Evolutionary conservation across 2,113 vertebrate genomes (phyloP).

Genomic region (Tachysurus vachellii): DNA sequence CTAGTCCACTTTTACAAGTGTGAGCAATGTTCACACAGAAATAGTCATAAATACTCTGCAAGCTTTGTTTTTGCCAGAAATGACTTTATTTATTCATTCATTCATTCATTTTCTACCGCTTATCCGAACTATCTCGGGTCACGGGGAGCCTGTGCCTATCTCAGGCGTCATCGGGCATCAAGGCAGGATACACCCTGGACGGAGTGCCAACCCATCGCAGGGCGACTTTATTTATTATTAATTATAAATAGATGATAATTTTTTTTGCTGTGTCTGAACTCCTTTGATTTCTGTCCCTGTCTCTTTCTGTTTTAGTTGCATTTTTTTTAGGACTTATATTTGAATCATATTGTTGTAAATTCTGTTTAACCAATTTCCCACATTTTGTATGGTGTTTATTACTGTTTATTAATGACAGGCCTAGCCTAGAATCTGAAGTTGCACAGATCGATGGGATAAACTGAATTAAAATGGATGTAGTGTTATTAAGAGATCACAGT

Average conservation of each 20-base stretch:
- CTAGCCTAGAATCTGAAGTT: neutral
- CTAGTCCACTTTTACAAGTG: slow-evolving; percentile 9
- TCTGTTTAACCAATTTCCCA: no score
- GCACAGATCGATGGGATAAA: neutral
- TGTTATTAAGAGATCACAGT: neutral
- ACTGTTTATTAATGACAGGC: no score
- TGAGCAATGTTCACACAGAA: slow-evolving; percentile 57
- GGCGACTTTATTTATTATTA: slow-evolving; percentile 50
- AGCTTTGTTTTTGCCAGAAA: slow-evolving; percentile 50
- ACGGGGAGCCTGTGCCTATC: no score
- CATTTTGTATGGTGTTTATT: neutral
- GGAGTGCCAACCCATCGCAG: no score
- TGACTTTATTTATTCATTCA: neutral
- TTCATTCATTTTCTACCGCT: no score
- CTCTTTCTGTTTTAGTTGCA: slow-evolving; percentile 1
- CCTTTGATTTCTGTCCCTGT: neutral
- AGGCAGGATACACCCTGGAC: no score
- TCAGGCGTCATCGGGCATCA: no score
- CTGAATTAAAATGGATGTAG: neutral
- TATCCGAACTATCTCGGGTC: no score
- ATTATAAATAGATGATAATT: slow-evolving; percentile 60
- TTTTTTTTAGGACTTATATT: neutral
- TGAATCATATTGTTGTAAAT: neutral
- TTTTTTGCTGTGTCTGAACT: neutral
- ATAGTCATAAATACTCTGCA: slow-evolving; percentile 65